phyloP scores from a whole-genome alignment of 2,888 invertebrate species.

The Zele albiditarsus region DNA sequence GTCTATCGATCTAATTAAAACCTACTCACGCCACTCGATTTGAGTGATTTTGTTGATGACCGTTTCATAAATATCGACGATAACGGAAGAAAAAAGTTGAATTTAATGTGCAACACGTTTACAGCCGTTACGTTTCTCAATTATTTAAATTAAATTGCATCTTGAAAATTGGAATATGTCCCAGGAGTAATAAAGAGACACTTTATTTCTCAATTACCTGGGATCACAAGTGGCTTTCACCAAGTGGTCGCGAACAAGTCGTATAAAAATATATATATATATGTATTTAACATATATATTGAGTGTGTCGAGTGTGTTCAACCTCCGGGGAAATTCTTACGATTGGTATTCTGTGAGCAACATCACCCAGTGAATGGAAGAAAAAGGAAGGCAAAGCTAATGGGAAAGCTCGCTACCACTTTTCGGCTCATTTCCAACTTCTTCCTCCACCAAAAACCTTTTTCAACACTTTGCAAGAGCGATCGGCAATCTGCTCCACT shows the following conservation, averaged over 20 bases:
- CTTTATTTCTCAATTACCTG: slow-evolving; percentile 4
- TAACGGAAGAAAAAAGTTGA: background rate
- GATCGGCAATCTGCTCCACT: background rate
- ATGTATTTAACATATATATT: slow-evolving; percentile 1
- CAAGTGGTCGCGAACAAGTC: slow-evolving; percentile 33
- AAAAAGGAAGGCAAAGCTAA: slow-evolving; percentile 40
- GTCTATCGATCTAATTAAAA: too few relatives aligned
- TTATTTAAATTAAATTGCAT: background rate
- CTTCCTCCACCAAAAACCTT: slow-evolving; percentile 42
- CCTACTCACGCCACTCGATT: too few relatives aligned
- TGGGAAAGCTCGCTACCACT: slow-evolving; percentile 48
- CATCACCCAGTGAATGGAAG: slow-evolving; percentile 24
- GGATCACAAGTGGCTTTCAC: slow-evolving; percentile 6
- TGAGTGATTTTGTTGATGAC: too few relatives aligned
- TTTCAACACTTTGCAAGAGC: slow-evolving; percentile 40
- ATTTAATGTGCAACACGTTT: too few relatives aligned
- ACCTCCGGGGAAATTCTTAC: slow-evolving; percentile 61
- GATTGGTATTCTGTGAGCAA: slow-evolving; percentile 59
- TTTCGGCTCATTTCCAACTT: slow-evolving; percentile 48
- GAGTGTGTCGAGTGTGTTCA: slow-evolving; percentile 8
- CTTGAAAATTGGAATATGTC: background rate
- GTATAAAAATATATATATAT: slow-evolving; percentile 50
- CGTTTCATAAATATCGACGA: background rate
- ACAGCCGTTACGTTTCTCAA: background rate
- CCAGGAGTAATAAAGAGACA: background rate